Conservation (phyloP, 2,113 vertebrate species). For the Nycticryphes semicollaris region DNA sequence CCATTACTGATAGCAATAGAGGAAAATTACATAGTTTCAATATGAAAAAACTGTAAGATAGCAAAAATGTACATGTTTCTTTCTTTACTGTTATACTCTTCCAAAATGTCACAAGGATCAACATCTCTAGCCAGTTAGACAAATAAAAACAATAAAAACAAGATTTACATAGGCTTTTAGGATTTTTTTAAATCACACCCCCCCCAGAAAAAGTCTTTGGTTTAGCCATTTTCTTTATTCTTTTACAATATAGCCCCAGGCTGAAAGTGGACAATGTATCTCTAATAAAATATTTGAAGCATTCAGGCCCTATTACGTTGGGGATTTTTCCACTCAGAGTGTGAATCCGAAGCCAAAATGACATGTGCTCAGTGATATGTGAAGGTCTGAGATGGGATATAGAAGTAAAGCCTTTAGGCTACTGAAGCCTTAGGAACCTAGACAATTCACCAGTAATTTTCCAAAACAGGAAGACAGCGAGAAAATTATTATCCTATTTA, state of each 20-base stretch:
- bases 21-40: background rate
- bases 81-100: background rate
- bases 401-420: background rate
- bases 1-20: background rate
- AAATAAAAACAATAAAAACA: background rate
- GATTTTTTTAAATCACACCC: background rate
- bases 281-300: background rate
- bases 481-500: constrained; percentile 18
- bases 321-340: accelerated
- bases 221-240: background rate
- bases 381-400: background rate
- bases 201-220: background rate
- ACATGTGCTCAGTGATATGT: background rate
- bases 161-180: background rate
- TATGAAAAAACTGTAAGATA: background rate
- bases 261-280: background rate
- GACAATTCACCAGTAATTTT: too few species aligned
- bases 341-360: background rate
- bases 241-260: background rate
- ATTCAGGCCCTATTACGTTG: background rate
- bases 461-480: background rate
- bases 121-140: background rate
- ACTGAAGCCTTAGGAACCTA: too few species aligned
- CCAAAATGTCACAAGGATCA: background rate
- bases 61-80: background rate